A percentile compares a stretch with the other conserved stretches of the same genome.
phyloP scores from a whole-genome alignment of 1,140 invertebrate species.

The Heliconius hermathena region DNA sequence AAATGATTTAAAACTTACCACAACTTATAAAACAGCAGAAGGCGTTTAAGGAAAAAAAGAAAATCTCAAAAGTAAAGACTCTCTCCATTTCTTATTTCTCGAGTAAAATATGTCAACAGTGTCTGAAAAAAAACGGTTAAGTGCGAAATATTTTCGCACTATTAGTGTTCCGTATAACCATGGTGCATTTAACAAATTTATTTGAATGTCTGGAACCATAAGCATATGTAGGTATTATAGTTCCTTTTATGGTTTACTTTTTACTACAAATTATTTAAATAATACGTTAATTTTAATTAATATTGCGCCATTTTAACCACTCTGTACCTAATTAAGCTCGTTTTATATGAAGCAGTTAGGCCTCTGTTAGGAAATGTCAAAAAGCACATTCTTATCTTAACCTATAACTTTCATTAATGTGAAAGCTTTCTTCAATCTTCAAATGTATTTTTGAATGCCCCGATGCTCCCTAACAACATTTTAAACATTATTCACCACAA shows the following conservation, averaged over 20 bases:
- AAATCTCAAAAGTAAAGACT: conserved; percentile 48
- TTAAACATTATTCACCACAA: background rate
- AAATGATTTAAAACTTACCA: conserved; percentile 35
- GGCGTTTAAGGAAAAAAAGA: conserved; percentile 30
- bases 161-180: conserved; percentile 34
- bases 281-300: conserved; percentile 2
- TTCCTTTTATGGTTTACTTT: background rate
- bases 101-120: conserved; percentile 48
- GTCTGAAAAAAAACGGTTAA: conserved; percentile 57
- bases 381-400: conserved; percentile 7
- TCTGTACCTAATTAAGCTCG: conserved; percentile 20
- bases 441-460: background rate
- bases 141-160: conserved; percentile 48
- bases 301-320: background rate
- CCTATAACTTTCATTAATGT: conserved; percentile 1
- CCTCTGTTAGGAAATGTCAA: conserved; percentile 19
- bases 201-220: background rate
- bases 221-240: background rate
- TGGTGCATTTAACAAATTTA: background rate
- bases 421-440: background rate
- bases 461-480: background rate
- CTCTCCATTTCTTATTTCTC: conserved; percentile 50
- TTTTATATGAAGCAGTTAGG: conserved; percentile 17
- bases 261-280: background rate
- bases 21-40: conserved; percentile 12